Evolutionary conservation across 2,113 vertebrate species (phyloP), one percentile per base, ranked within the genome.

Genomic region (Lagenorhynchus albirostris): DNA sequence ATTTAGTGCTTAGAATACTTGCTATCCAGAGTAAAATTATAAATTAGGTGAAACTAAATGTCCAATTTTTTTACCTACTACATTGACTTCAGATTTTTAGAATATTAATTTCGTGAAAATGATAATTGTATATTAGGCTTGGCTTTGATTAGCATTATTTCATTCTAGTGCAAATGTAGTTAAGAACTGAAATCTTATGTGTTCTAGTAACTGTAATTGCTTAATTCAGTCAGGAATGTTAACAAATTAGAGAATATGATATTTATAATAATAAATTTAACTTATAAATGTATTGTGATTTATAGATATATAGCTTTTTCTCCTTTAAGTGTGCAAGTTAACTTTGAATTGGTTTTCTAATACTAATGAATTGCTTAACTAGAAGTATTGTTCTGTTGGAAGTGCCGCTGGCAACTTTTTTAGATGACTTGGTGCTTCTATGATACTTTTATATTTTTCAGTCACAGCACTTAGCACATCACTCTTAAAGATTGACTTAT

Each of bases 221-320:
- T 90, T 94, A 93, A 97, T 94, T 92, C 29, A 88, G 11, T 50
- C 70, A 94, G 18, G 36, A 95, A 71, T 96, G 15, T 71, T 94
- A 81, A 91, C 44, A 95, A 96, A 38, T 94, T 89, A 89, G 76
- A 55, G 44, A 58, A 86, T 60, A 87, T 60, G 12, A 63, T 58
- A 55, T 82, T 93, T 91, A 33, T 84, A 82, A 53, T 63, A 81
- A 50, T 91, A 29, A 92, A 85, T 76, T 65, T 89, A 96, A 67
- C 9, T 44, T 95, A 41, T n/a, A 67, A 90, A 21, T 95, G 3
- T 76, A 41, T 79, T 87, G 15, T 88, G 70, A 53, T 53, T 74
- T 96, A 38, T 58, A 86, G 73, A 77, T 94, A 82, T 55, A 17
- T 70, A 41, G 11, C 10, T 36, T 95, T 89, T 92, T 94, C 11